phyloP scores from a whole-genome alignment of 30 jellyfish, hydroid and myxozoan species.

The Aurelia sp. region DNA sequence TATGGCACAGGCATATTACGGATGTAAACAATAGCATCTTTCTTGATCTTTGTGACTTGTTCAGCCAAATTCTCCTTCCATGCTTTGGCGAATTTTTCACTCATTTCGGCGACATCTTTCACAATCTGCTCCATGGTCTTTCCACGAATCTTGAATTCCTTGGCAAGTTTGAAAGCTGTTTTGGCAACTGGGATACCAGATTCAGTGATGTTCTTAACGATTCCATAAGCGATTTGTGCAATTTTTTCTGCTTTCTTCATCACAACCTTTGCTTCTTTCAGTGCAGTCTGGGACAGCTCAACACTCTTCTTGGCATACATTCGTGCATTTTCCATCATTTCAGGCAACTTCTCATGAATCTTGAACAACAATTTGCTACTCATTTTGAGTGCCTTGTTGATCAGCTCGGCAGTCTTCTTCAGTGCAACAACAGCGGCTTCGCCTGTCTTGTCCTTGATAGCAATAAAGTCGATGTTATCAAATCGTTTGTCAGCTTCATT shows the following conservation, averaged over 20 bases:
- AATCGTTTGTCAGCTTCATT: conserved; percentile 74
- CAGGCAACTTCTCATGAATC: conserved; percentile 69
- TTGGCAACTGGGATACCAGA: conserved; percentile 92
- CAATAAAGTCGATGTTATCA: conserved; percentile 81
- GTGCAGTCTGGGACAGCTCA: conserved; percentile 33
- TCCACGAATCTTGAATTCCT: conserved; percentile 93
- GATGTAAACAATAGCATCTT: conserved; percentile 36
- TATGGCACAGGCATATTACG: conserved; percentile 82
- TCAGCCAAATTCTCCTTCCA: conserved; percentile 51
- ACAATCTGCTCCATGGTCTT: conserved; percentile 92
- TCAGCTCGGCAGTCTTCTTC: conserved; percentile 70
- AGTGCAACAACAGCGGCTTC: conserved; percentile 56
- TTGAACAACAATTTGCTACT: conserved; percentile 48
- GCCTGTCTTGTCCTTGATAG: conserved; percentile 72
- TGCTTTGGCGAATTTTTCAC: conserved; percentile 48
- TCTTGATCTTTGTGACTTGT: conserved; percentile 30
- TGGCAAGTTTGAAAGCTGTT: conserved; percentile 87
- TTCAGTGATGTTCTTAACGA: conserved; percentile 89
- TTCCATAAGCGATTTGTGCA: conserved; percentile 33
- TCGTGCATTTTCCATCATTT: conserved; percentile 43
- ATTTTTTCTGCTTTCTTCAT: conserved; percentile 48
- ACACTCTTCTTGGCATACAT: conserved; percentile 56
- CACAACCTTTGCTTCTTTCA: conserved; percentile 40
- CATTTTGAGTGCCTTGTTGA: conserved; percentile 61
- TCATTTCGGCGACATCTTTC: conserved; percentile 11